Evolutionary conservation across 1,140 invertebrate genomes (phyloP).

Genomic region (Lordiphosa clarofinis): DNA sequence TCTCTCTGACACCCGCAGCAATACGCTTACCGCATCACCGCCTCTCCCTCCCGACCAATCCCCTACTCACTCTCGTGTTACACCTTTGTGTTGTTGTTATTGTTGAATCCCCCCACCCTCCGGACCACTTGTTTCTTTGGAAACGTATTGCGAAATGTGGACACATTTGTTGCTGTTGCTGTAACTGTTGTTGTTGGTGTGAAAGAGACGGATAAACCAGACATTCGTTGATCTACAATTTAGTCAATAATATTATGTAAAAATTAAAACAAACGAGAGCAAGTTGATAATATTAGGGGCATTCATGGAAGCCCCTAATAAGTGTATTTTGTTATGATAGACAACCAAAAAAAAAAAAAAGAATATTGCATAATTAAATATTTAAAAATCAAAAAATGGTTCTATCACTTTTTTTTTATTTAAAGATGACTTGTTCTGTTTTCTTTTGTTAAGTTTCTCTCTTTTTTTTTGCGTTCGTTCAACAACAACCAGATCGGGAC

Average conservation of each 20-base stretch:
- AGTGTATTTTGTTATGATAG: constrained; percentile 41
- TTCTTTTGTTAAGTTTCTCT: constrained; percentile 52
- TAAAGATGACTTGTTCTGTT: constrained; percentile 44
- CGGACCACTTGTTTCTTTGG: too few species aligned
- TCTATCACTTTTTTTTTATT: constrained; percentile 32
- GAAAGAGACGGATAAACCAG: constrained; percentile 41
- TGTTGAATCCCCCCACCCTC: background rate
- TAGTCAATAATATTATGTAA: constrained; percentile 69
- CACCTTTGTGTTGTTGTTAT: constrained; percentile 2
- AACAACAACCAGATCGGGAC: constrained; percentile 36
- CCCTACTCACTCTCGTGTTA: background rate
- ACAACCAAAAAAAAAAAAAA: constrained; percentile 1
- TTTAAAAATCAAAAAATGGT: constrained; percentile 17
- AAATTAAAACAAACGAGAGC: constrained; percentile 15
- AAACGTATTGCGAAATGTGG: too few species aligned
- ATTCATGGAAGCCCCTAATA: too few species aligned
- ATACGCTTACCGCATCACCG: background rate
- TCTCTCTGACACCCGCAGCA: constrained; percentile 20
- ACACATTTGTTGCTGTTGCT: constrained; percentile 4
- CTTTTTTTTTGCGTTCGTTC: constrained; percentile 36
- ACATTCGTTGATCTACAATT: constrained; percentile 76
- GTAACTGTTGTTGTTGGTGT: constrained; percentile 13
- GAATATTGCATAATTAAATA: constrained; percentile 13
- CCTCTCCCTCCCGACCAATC: background rate
- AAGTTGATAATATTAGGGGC: constrained; percentile 1